Evolutionary conservation across 2,797 vertebrate genomes (phyloP).

Genomic region (Girardinus metallicus): DNA sequence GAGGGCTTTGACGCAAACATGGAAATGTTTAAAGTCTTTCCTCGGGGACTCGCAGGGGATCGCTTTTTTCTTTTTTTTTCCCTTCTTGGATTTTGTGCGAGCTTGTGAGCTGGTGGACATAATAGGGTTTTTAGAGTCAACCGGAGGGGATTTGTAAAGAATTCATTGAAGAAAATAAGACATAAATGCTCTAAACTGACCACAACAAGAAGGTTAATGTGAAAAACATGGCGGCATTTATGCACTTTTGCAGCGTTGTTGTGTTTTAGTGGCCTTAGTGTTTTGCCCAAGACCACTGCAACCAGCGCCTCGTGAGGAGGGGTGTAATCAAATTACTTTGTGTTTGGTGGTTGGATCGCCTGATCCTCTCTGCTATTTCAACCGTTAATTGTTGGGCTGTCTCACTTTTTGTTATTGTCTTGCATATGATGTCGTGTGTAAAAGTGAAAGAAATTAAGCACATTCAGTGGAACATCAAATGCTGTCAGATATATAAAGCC

Average conservation of each 20-base stretch:
- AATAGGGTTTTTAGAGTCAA: neutral
- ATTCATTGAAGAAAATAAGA: neutral
- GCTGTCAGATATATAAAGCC: neutral
- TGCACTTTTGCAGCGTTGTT: neutral
- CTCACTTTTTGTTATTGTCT: neutral
- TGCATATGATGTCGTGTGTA: neutral
- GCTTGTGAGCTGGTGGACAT: neutral
- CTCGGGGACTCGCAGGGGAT: constrained; percentile 6
- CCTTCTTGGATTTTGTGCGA: neutral
- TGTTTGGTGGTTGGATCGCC: neutral
- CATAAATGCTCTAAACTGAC: constrained; percentile 7
- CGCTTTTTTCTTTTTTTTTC: neutral
- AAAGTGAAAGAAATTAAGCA: neutral
- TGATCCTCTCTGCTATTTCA: neutral
- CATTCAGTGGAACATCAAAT: neutral
- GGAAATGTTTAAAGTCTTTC: constrained; percentile 35
- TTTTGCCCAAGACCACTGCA: neutral
- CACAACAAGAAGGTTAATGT: neutral
- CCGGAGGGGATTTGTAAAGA: neutral
- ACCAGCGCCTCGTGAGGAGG: neutral
- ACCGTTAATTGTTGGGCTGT: neutral
- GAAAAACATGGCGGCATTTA: neutral
- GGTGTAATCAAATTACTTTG: neutral
- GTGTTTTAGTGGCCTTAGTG: neutral
- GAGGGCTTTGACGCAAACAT: constrained; percentile 44